Conservation (phyloP, 2,797 vertebrate species). For the Prunella strophiata region DNA sequence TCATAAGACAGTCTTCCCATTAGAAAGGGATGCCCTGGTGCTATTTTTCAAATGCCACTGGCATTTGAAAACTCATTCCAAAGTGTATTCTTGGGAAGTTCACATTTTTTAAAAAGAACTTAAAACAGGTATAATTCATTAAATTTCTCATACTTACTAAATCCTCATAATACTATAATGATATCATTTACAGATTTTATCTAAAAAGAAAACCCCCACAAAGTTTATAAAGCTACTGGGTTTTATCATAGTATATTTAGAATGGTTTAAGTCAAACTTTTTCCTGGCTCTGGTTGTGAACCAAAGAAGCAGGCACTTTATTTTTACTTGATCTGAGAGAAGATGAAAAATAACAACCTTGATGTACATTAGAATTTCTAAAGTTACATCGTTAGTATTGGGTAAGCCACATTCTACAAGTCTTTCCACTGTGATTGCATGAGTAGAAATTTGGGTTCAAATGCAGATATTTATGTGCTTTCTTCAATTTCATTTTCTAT, state of each 20-base stretch:
- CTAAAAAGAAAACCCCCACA: background rate
- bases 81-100: background rate
- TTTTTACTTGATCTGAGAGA: background rate
- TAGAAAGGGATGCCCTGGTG: background rate
- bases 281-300: background rate
- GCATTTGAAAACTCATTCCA: background rate
- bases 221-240: background rate
- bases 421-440: background rate
- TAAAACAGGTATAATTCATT: background rate
- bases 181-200: background rate
- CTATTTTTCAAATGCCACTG: background rate
- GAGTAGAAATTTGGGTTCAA: background rate
- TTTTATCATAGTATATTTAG: background rate
- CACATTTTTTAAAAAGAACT: background rate
- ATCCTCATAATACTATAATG: background rate
- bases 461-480: fast-evolving
- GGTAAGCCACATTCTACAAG: background rate
- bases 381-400: background rate
- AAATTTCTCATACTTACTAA: background rate
- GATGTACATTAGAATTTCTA: background rate
- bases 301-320: background rate
- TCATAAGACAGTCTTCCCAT: background rate
- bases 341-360: background rate
- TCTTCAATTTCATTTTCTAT: background rate
- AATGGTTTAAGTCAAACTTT: background rate